phyloP scores from a whole-genome alignment of 2,888 invertebrate genomes.

The Nebria brevicollis region DNA sequence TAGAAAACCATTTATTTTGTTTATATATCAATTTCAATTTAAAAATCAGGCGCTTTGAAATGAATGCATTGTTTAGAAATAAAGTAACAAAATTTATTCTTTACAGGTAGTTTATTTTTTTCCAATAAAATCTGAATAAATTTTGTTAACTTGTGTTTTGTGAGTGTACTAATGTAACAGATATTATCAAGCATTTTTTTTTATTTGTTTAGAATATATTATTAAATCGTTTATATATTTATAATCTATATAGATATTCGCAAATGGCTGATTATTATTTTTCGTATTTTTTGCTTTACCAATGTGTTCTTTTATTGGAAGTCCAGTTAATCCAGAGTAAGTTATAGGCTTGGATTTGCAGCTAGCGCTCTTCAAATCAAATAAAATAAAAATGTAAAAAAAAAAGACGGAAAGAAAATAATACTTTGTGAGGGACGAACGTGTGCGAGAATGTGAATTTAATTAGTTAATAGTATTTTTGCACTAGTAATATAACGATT shows the following conservation, averaged over 20 bases:
- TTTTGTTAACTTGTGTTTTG: not conserved
- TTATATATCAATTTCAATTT: not conserved
- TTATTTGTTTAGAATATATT: slow-evolving; percentile 11
- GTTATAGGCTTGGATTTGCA: slow-evolving; percentile 36
- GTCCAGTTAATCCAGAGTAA: slow-evolving; percentile 32
- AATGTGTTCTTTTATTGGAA: slow-evolving; percentile 32
- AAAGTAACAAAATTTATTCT: not conserved
- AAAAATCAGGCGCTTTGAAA: not conserved
- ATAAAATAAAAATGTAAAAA: slow-evolving; percentile 15
- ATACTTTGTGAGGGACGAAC: slow-evolving; percentile 21
- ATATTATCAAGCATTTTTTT: not conserved
- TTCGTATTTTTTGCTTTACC: slow-evolving; percentile 25
- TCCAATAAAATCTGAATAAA: not conserved
- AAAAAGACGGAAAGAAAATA: slow-evolving; percentile 11
- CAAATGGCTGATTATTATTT: not conserved
- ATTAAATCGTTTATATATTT: slow-evolving; percentile 43
- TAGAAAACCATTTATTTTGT: not conserved
- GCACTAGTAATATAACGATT: slow-evolving; percentile 58
- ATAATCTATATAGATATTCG: not conserved
- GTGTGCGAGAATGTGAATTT: slow-evolving; percentile 48
- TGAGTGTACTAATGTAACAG: not conserved
- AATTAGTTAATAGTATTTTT: slow-evolving; percentile 62
- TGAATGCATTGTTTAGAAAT: not conserved
- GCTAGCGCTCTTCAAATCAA: slow-evolving; percentile 41
- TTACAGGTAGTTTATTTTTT: not conserved